These are phyloP conservation scores for Mola mola DNA, from an alignment of 2,113 vertebrate genomes.

Conservation along the genomic window DNA sequence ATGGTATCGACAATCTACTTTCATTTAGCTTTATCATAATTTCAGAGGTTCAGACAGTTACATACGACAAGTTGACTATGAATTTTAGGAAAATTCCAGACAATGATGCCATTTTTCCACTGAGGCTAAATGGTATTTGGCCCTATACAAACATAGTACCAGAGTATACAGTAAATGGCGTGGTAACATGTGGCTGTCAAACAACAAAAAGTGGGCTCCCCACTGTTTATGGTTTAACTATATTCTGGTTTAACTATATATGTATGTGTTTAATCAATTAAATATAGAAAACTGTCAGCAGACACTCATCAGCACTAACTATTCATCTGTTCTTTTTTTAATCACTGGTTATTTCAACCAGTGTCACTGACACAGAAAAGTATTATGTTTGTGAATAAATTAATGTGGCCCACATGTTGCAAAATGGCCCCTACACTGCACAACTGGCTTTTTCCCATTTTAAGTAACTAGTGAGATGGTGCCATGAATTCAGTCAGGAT, in stretches of 20 bases:
- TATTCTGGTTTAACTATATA: conserved; percentile 20
- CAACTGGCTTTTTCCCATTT: conserved; percentile 71
- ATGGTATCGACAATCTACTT: no score
- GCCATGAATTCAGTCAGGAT: conserved; percentile 72
- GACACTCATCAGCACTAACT: conserved; percentile 44
- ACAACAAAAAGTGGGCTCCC: no score
- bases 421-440: conserved; percentile 64
- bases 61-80: no score
- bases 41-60: no score
- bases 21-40: no score
- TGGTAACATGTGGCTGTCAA: no score
- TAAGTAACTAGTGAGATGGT: conserved; percentile 70
- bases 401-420: conserved; percentile 64
- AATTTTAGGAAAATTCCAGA: no score
- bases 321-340: conserved; percentile 28
- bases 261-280: no score
- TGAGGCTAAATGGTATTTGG: no score
- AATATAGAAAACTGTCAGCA: conserved; percentile 15
- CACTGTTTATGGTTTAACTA: conserved; percentile 2
- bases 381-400: conserved; percentile 67
- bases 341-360: conserved; percentile 46
- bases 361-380: conserved; percentile 52
- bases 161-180: no score
- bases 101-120: no score
- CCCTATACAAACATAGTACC: no score